Evolutionary conservation across 2,888 invertebrate species (phyloP), one percentile per base, ranked within the genome.

Genomic region (Xestia ashworthii): DNA sequence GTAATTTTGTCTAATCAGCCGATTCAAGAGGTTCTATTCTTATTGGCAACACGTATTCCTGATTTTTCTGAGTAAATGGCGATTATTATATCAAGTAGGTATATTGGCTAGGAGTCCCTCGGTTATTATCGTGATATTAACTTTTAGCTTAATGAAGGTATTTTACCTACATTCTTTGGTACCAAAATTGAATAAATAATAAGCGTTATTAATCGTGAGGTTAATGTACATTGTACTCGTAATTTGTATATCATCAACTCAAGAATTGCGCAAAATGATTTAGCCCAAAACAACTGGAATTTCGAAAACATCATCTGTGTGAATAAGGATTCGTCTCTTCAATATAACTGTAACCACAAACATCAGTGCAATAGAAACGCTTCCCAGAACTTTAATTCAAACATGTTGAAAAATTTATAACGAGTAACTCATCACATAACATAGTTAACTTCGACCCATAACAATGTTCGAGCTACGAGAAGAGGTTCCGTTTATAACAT

Each of bases 1-100:
- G 60, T 53, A 80, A 78, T 82, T 69, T 64, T 58, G 48, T 58
- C 32, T 75, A 74, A 85, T 80, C 77, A 88, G 55, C 16, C 67
- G 60, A 74, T 74, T 79, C 73, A 74, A 76, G 71, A n/a, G 19
- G 50, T 70, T 60, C 46, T 71, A 65, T 80, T 78, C 14, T 53
- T 72, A 74, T 68, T 71, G 62, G 55, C 41, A 66, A 71, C 64
- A 71, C 83, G 68, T 83, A 69, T 71, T 80, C 25, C 38, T 62
- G 53, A 55, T 67, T 67, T 80, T 69, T 62, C 71, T 46, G 46
- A 9, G 32, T 50, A 46, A 69, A 78, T 74, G 44, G 8, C 25
- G 44, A 82, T 82, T 78, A 74, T 83, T 72, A 41, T 70, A 84
- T 38, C 11, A 41, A 41, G 16, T 65, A 12, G 41, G 5, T 58